These are phyloP conservation scores for Sarcophaga variegata DNA, from an alignment of 2,888 invertebrate genomes.

Conservation along the genomic window DNA sequence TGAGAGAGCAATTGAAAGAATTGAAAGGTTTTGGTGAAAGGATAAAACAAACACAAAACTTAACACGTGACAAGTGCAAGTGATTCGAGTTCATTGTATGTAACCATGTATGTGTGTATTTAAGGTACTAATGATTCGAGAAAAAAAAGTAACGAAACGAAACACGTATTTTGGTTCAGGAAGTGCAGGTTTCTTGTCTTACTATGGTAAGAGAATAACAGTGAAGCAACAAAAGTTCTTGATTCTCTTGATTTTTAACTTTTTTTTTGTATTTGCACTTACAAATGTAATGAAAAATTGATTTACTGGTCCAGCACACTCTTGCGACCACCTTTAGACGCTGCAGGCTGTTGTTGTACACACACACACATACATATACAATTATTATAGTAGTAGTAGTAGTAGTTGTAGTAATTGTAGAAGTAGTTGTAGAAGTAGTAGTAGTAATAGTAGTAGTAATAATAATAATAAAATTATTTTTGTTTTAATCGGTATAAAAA, in stretches of 20 bases:
- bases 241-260: background rate
- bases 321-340: constrained; percentile 81
- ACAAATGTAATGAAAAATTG: constrained; percentile 81
- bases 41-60: constrained; percentile 35
- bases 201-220: background rate
- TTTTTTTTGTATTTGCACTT: constrained; percentile 74
- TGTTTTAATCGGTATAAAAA: constrained; percentile 73
- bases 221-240: background rate
- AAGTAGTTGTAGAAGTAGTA: constrained; percentile 7
- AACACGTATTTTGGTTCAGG: constrained; percentile 40
- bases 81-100: constrained; percentile 27
- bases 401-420: constrained; percentile 41
- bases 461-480: constrained; percentile 56
- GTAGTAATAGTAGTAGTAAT: constrained; percentile 32
- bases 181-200: constrained; percentile 23
- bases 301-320: constrained; percentile 81
- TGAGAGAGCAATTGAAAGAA: constrained; percentile 20
- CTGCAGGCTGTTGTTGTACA: constrained; percentile 78
- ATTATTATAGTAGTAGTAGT: constrained; percentile 66
- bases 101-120: constrained; percentile 57
- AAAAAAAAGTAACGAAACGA: constrained; percentile 15
- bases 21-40: constrained; percentile 32
- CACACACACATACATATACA: constrained; percentile 79
- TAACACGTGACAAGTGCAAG: constrained; percentile 58
- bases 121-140: constrained; percentile 43